Evolutionary conservation across 1,140 invertebrate genomes (phyloP).

Genomic region (Leptoteleia sp.): DNA sequence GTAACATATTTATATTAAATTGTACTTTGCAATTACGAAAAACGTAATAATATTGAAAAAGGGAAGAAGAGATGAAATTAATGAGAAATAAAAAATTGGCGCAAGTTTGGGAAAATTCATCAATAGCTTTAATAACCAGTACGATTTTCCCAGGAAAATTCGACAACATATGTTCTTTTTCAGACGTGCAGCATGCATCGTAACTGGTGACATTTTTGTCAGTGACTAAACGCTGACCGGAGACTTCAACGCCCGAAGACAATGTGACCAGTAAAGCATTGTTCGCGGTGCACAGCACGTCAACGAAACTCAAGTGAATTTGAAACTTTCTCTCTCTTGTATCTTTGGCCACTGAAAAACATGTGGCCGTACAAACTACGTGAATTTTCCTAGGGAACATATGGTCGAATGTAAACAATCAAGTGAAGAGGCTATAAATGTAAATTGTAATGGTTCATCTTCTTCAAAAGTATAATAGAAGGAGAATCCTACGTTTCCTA

Average conservation of each 20-base stretch:
- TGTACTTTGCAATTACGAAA: no score
- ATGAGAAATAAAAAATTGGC: no score
- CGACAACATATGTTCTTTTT: slow-evolving; percentile 27
- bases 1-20: no score
- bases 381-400: slow-evolving; percentile 47
- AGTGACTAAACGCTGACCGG: slow-evolving; percentile 15
- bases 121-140: no score
- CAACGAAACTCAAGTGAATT: slow-evolving; percentile 53
- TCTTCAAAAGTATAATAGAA: no score
- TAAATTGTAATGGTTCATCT: slow-evolving; percentile 37
- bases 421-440: slow-evolving; percentile 56
- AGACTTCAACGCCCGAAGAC: slow-evolving; percentile 46
- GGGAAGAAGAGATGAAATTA: no score
- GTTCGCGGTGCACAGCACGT: slow-evolving; percentile 29
- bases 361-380: slow-evolving; percentile 39
- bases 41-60: no score
- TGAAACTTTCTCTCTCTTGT: slow-evolving; percentile 52
- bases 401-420: slow-evolving; percentile 51
- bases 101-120: no score
- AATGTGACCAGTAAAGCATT: slow-evolving; percentile 57
- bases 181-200: slow-evolving; percentile 18
- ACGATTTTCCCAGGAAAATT: slow-evolving; percentile 19
- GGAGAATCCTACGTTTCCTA: no score
- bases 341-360: slow-evolving; percentile 47
- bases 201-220: slow-evolving; percentile 42